Base-by-base conservation (phyloP, 1,140 invertebrate genomes). In the Lerema accius region DNA sequence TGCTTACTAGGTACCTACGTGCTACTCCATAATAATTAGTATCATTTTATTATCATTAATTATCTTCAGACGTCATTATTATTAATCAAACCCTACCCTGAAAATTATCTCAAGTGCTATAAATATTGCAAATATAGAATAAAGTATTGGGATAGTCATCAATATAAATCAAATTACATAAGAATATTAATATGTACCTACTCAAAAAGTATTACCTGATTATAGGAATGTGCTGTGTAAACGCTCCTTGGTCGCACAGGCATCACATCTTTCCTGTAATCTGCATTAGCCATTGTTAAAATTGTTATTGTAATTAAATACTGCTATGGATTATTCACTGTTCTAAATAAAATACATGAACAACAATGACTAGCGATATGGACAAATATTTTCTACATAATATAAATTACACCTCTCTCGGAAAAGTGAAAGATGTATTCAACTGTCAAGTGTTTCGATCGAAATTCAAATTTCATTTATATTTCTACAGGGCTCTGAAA, bases 191-290 rank as follows among this genome's bases (percentile, higher is more conserved):
- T n/a, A n/a, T n/a, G n/a, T n/a, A n/a, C n/a, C n/a, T n/a, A n/a
- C n/a, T n/a, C n/a, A 15, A 53, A 26, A 46, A 19, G 42, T 13
- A 48, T 28, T 71, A 90, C 89, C 82, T 90, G 88, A 69, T 86
- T 89, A 65, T 89, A 90, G 37, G 88, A 90, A 78, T 90, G 89
- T 46, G 89, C 87, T 23, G 89, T 91, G 65, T 91, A 91, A 10
- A 91, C 82, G 79, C 88, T 91, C 43, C 88, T 81, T 4, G 88
- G 88, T 37, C 88, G 84, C 13, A 91, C 85, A 19, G 88, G 84
- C 74, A 90, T 85, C 51, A 78, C 78, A 55, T 90, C 84, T 69
- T 90, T 89, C 70, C 87, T 78, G 81, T 85, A 89, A 69, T 90
- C 88, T 77, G 86, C 68, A 68, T 74, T 89, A 73, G 86, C 84